Evolutionary conservation across 2,888 invertebrate species (phyloP).

Genomic region (Podotricha telesiphe): DNA sequence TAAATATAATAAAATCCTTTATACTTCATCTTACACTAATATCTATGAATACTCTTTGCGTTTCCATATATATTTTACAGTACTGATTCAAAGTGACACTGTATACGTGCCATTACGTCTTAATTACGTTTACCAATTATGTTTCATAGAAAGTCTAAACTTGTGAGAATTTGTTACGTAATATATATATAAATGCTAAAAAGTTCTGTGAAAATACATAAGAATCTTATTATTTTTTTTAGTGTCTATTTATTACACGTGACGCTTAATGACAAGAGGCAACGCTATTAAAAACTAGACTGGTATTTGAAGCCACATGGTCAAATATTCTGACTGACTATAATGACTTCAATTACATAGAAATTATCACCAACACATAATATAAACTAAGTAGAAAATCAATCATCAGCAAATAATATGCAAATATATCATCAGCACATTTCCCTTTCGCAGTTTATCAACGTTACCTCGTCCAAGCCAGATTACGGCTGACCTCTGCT

Average conservation of each 20-base stretch:
- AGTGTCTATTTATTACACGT: background rate
- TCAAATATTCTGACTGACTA: too few relatives aligned
- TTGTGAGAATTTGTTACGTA: background rate
- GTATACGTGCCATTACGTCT: background rate
- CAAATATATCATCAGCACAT: constrained; percentile 49
- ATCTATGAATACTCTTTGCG: too few relatives aligned
- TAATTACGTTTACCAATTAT: background rate
- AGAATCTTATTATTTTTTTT: background rate
- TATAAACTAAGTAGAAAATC: constrained; percentile 40
- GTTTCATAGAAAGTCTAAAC: background rate
- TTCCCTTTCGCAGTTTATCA: constrained; percentile 48
- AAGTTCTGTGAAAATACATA: background rate
- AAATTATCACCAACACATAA: constrained; percentile 4
- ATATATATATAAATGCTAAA: too few relatives aligned
- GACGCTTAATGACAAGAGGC: too few relatives aligned
- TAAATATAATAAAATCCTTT: too few relatives aligned
- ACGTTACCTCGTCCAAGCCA: constrained; percentile 41
- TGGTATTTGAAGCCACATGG: background rate
- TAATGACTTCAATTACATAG: constrained; percentile 1
- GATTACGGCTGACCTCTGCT: constrained; percentile 42
- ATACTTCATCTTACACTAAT: too few relatives aligned
- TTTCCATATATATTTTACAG: background rate
- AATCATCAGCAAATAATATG: constrained; percentile 43
- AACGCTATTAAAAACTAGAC: too few relatives aligned
- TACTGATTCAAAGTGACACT: background rate